phyloP scores from a whole-genome alignment of 2,888 invertebrate species.

The Dysmachus trigonus region DNA sequence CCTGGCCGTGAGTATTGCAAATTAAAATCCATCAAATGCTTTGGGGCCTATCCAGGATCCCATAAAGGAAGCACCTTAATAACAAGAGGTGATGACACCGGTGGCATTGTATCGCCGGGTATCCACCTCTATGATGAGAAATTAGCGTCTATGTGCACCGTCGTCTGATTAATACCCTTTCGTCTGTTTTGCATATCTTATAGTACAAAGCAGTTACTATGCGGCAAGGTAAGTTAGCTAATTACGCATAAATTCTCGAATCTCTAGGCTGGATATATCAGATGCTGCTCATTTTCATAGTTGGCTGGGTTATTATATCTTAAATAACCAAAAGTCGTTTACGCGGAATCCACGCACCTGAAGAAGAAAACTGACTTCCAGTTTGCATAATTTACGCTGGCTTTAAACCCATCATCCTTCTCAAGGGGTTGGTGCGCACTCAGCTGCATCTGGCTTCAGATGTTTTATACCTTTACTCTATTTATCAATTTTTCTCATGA shows the following conservation, averaged over 20 bases:
- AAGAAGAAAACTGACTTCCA: constrained; percentile 17
- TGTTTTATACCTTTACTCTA: constrained; percentile 8
- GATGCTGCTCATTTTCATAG: neutral
- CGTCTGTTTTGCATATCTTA: neutral
- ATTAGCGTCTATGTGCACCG: neutral
- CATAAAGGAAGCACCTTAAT: neutral
- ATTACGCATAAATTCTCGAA: constrained; percentile 23
- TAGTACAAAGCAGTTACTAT: neutral
- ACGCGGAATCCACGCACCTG: constrained; percentile 13
- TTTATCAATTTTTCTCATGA: constrained; percentile 33
- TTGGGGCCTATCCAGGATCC: neutral
- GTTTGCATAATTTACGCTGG: constrained; percentile 21
- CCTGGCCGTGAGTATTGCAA: neutral
- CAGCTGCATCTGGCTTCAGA: neutral
- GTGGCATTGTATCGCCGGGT: neutral
- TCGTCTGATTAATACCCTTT: neutral
- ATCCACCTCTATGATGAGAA: neutral
- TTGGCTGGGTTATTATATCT: neutral
- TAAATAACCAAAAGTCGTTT: constrained; percentile 6
- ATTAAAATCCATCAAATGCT: neutral
- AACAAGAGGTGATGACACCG: neutral
- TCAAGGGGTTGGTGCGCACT: neutral
- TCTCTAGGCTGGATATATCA: neutral
- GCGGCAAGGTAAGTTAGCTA: neutral
- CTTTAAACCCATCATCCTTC: neutral